Conservation (phyloP, 2,797 vertebrate genomes). For the Podarcis lilfordi region DNA sequence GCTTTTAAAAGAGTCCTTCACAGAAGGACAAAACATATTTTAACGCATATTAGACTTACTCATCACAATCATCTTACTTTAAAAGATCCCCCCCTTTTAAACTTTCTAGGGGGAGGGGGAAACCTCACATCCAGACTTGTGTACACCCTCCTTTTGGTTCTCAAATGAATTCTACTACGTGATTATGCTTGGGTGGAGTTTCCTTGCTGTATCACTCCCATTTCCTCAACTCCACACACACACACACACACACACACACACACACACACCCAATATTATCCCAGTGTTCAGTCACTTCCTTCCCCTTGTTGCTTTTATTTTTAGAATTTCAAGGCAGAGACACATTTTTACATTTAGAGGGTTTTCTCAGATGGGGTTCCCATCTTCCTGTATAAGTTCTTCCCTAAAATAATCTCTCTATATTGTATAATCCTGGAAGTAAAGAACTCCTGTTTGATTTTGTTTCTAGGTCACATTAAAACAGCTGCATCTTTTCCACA, state of each 20-base stretch:
- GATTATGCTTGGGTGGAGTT: slow-evolving; percentile 68
- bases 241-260: slow-evolving; percentile 14
- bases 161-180: slow-evolving; percentile 59
- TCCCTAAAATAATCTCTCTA: rapidly evolving
- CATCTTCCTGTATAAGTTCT: background rate
- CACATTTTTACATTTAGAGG: slow-evolving; percentile 63
- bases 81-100: background rate
- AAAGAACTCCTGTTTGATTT: background rate
- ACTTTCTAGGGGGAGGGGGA: background rate
- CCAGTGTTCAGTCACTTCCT: slow-evolving; percentile 76
- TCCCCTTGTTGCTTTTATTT: slow-evolving; percentile 73
- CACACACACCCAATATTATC: slow-evolving; percentile 60
- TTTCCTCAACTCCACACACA: slow-evolving; percentile 60
- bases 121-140: slow-evolving; percentile 5
- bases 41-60: background rate
- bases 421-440: slow-evolving; percentile 6
- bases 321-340: slow-evolving; percentile 64
- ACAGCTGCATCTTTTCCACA: background rate
- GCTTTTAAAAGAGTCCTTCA: background rate
- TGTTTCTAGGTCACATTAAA: background rate
- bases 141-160: slow-evolving; percentile 38
- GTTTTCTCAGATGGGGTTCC: slow-evolving; percentile 61
- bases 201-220: slow-evolving; percentile 55
- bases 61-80: background rate
- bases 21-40: background rate